These are phyloP conservation scores for Carettochelys insculpta DNA, from an alignment of 2,113 vertebrate genomes.

Conservation along the genomic window DNA sequence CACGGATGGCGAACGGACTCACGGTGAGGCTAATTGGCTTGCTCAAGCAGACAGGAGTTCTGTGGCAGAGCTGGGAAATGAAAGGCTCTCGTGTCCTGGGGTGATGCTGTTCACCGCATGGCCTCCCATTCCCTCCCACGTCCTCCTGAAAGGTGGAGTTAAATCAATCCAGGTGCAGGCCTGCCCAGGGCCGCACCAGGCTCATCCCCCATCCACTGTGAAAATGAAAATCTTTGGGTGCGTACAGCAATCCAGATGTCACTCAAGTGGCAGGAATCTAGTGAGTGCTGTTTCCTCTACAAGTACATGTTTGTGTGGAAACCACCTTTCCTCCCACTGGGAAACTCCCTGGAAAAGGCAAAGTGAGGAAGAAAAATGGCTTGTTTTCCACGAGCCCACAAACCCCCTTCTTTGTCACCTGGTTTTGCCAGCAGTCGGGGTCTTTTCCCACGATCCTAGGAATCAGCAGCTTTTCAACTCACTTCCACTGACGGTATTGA, in stretches of 20 bases:
- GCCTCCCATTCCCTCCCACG: rapidly evolving
- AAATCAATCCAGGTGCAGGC: neutral
- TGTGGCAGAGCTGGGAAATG: neutral
- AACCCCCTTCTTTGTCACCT: conserved; percentile 40
- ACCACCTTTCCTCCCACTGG: neutral
- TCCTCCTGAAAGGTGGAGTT: conserved; percentile 28
- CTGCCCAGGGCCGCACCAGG: neutral
- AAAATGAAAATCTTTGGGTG: neutral
- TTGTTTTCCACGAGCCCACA: conserved; percentile 52
- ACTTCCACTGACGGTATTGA: conserved; percentile 58
- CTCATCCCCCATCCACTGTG: neutral
- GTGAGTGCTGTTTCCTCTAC: neutral
- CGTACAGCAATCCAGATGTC: neutral
- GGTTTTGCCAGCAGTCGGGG: conserved; percentile 46
- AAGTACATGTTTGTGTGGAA: conserved; percentile 50
- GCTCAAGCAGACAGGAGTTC: too few relatives aligned
- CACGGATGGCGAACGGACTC: neutral
- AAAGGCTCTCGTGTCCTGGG: neutral
- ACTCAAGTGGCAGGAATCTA: conserved; percentile 24
- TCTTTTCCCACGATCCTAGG: conserved; percentile 71
- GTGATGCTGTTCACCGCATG: neutral
- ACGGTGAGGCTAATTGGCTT: neutral
- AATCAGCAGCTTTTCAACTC: conserved; percentile 71
- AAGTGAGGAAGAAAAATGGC: conserved; percentile 62
- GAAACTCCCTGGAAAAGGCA: conserved; percentile 61